These are phyloP conservation scores for Bellardia pandia DNA, from an alignment of 2,888 invertebrate genomes.

Conservation along the genomic window DNA sequence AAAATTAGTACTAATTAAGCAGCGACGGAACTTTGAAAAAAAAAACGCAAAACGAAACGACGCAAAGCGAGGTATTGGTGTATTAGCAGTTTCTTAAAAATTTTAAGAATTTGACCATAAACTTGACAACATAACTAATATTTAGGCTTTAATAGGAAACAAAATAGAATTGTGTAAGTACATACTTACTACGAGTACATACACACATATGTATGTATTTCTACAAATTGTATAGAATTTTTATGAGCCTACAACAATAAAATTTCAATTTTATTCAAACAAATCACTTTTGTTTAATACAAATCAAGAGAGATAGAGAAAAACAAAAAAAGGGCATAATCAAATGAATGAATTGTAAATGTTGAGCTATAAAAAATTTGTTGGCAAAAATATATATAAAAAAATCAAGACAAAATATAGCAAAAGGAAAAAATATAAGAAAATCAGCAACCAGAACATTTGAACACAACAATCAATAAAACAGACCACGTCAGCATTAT, in stretches of 20 bases:
- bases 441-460: slow-evolving; percentile 51
- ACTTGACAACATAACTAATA: neutral
- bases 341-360: slow-evolving; percentile 28
- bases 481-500: slow-evolving; percentile 59
- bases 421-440: neutral
- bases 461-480: slow-evolving; percentile 53
- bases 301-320: slow-evolving; percentile 9
- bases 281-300: slow-evolving; percentile 47
- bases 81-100: neutral
- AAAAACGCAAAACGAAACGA: no score
- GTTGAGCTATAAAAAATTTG: slow-evolving; percentile 29
- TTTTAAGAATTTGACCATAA: neutral
- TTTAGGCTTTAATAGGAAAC: neutral
- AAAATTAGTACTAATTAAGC: no score
- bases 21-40: no score
- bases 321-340: neutral
- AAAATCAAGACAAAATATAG: neutral
- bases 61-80: no score
- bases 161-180: neutral
- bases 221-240: slow-evolving; percentile 25
- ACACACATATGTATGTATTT: neutral
- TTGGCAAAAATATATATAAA: neutral
- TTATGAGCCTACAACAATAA: slow-evolving; percentile 56
- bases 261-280: slow-evolving; percentile 65
- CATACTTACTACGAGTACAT: no score